phyloP scores from a whole-genome alignment of 2,113 vertebrate species.

The human region GRCh38 chr2:101070001-101070500 shows the following conservation, averaged over 20 bases:
- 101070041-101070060: no score
- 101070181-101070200: no score
- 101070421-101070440: background rate
- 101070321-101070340: background rate
- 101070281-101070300: slow-evolving; percentile 5
- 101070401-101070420: no score
- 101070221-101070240: slow-evolving; percentile 24
- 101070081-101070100: no score
- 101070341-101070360: background rate
- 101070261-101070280: background rate
- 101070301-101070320: background rate
- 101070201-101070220: background rate
- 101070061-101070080: accelerated
- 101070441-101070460: background rate
- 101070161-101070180: no score
- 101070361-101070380: background rate
- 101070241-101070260: background rate
- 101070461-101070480: background rate
- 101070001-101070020: no score
- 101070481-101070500: background rate
- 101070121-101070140: no score
- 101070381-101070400: background rate
- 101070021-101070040: no score
- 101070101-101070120: no score
- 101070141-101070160: no score